Base-by-base conservation (phyloP, 2,888 invertebrate species). In the Acleris cristana region DNA sequence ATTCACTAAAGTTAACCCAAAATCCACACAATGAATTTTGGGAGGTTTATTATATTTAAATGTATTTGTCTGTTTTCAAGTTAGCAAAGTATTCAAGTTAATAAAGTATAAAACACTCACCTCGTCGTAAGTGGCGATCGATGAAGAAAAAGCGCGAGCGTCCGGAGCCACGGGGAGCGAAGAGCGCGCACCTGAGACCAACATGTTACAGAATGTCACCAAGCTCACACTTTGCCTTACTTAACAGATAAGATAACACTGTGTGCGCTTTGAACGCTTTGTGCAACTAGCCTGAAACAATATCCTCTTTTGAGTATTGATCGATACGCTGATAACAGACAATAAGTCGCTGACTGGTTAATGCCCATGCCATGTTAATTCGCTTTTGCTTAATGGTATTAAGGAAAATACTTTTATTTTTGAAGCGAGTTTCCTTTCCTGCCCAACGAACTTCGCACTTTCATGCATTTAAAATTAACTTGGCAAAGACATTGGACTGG, bases 201-300 rank as follows among this genome's bases (percentile, higher is more conserved):
- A 88, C 91, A 91, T 90, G 79, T 79, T 88, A 77, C 86, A 83
- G 77, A 76, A 76, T 75, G 73, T 63, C 70, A 77, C 71, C 72
- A 72, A 72, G 76, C 76, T 72, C 77, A 40, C 77, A 77, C 79
- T 82, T 76, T 85, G 81, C 83, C 76, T 79, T 76, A 77, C 79
- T 79, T 82, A 84, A 82, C 78, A 81, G 90, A 90, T 90, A 89
- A 90, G 90, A 90, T 90, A 89, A 85, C 74, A 69, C 66, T 70
- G 72, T 73, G 76, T 73, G 72, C 71, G 75, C 75, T 76, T 80
- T 81, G 79, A 80, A 84, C 75, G 74, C 72, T 76, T 75, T 80
- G 74, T 76, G 76, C 79, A 82, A 82, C 80, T 80, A 74, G 73
- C 72, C 70, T 74, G 71, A 71, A 59, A 68, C 68, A 72, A 71